Percentiles rank a stretch among this genome's conserved stretches.
Evolutionary conservation across 2,888 invertebrate genomes (phyloP).

Genomic region (Limnephilus marmoratus): DNA sequence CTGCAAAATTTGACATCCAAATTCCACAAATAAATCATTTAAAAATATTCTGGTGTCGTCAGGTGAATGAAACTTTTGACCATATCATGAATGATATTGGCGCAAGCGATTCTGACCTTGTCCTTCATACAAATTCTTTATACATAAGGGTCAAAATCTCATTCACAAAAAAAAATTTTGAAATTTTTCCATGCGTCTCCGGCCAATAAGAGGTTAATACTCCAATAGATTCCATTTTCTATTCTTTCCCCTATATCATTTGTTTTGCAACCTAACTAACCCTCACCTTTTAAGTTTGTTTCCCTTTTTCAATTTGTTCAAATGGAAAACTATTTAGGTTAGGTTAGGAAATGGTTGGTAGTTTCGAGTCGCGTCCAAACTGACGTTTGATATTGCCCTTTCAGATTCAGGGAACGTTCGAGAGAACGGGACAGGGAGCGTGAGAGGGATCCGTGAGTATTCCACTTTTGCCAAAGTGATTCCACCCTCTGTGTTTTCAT

Average conservation of each 20-base stretch:
- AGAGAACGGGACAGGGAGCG: constrained; percentile 82
- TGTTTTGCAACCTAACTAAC: background rate
- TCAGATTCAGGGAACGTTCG: constrained; percentile 84
- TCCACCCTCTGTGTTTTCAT: constrained; percentile 4
- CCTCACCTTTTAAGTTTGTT: background rate
- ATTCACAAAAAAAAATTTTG: too few species aligned
- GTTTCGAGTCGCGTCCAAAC: constrained; percentile 9
- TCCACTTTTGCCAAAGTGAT: constrained; percentile 33
- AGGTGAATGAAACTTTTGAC: too few species aligned
- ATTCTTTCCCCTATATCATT: background rate
- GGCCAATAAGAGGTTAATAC: background rate
- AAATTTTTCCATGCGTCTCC: too few species aligned
- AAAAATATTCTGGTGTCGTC: too few species aligned
- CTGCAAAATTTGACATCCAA: too few species aligned
- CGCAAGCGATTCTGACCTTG: too few species aligned
- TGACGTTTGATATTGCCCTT: constrained; percentile 67
- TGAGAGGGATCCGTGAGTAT: constrained; percentile 79
- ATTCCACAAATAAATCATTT: too few species aligned
- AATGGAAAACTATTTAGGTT: background rate
- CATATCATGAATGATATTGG: too few species aligned
- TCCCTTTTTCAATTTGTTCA: background rate
- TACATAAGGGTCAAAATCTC: too few species aligned
- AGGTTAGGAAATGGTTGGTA: background rate
- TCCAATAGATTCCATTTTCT: background rate
- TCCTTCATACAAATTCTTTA: too few species aligned